A percentile compares a stretch with the other conserved stretches of the same genome.
Conservation (phyloP, 2,797 vertebrate species). For the Phoxinus dragarum region DNA sequence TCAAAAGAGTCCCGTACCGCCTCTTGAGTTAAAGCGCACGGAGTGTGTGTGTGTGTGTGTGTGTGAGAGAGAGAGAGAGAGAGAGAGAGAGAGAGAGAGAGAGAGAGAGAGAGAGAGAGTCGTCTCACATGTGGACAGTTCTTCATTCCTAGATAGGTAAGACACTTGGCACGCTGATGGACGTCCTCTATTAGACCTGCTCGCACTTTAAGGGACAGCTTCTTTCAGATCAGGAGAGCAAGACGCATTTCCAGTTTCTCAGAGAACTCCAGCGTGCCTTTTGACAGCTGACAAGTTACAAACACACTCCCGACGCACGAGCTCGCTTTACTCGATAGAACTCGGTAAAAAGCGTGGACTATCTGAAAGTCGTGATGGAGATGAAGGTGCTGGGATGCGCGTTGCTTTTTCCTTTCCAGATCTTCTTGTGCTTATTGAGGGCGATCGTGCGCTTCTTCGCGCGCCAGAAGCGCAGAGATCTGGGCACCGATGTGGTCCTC, state of each 20-base stretch:
- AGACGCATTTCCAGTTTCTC: slow-evolving; percentile 20
- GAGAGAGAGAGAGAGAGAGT: slow-evolving; percentile 31
- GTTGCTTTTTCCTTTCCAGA: slow-evolving; percentile 80
- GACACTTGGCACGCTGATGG: slow-evolving; percentile 42
- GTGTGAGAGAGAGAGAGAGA: slow-evolving; percentile 10
- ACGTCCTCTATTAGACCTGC: slow-evolving; percentile 28
- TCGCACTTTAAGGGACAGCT: slow-evolving; percentile 31
- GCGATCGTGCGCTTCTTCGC: slow-evolving; percentile 75
- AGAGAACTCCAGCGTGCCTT: neutral
- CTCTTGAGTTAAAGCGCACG: slow-evolving; percentile 27
- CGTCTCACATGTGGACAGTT: slow-evolving; percentile 38
- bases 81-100: slow-evolving; percentile 12
- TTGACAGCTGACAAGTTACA: slow-evolving; percentile 48
- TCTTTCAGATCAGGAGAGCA: slow-evolving; percentile 10
- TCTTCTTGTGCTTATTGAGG: slow-evolving; percentile 76
- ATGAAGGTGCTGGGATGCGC: slow-evolving; percentile 78
- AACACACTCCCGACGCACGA: neutral
- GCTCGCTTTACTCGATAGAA: neutral
- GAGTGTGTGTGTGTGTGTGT: neutral
- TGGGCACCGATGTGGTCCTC: slow-evolving; percentile 82
- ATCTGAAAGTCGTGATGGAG: slow-evolving; percentile 70
- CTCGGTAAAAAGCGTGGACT: neutral
- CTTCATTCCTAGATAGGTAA: slow-evolving; percentile 25
- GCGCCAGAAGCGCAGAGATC: slow-evolving; percentile 77
- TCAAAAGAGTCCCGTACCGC: slow-evolving; percentile 46